Evolutionary conservation across 2,113 vertebrate species (phyloP), one percentile per base, ranked within the genome.

Genomic region (Phaethornis superciliosus): DNA sequence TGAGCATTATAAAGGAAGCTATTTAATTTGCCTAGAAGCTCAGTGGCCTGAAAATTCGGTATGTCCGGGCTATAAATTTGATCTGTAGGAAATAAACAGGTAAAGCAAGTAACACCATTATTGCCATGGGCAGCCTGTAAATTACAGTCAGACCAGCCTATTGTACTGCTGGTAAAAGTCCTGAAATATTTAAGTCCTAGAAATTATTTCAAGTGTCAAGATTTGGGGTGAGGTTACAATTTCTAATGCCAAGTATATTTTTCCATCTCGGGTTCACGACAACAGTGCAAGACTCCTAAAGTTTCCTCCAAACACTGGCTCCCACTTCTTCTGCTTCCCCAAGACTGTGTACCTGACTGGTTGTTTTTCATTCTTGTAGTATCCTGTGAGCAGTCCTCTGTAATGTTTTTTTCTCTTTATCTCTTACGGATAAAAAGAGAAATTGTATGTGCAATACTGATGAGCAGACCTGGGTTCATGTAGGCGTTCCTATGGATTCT

Each of bases 401-500:
- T 94, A 96, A 93, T 94, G 94, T 96, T 95, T 92, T 86, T 81
- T 93, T 97, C 90, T 79, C 52, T 83, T 89, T 96, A 88, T 33
- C n/a, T n/a, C n/a, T n/a, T n/a, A n/a, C n/a, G 90, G 94, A 88
- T 95, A 96, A 97, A 97, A 90, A 70, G 85, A 89, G 95, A 94
- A 96, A 94, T 70, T 64, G 7, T 89, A 15, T 94, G 94, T 97
- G 92, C 64, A 91, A 26, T 60, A 93, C 63, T 78, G 77, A 93
- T 92, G 95, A 96, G 83, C 84, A 92, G 91, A 89, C 96, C 81
- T 64, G 78, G 86, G 95, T 82, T 95, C 75, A 88, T 8, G 16
- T 52, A 95, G 83, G 85, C 44, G 56, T 88, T 95, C 81, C 77
- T 35, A 20, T 67, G 91, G 86, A 85, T 80, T 78, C 58, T 75